Evolutionary conservation across 2,113 vertebrate genomes (phyloP).

Genomic region (Tragelaphus buxtoni): DNA sequence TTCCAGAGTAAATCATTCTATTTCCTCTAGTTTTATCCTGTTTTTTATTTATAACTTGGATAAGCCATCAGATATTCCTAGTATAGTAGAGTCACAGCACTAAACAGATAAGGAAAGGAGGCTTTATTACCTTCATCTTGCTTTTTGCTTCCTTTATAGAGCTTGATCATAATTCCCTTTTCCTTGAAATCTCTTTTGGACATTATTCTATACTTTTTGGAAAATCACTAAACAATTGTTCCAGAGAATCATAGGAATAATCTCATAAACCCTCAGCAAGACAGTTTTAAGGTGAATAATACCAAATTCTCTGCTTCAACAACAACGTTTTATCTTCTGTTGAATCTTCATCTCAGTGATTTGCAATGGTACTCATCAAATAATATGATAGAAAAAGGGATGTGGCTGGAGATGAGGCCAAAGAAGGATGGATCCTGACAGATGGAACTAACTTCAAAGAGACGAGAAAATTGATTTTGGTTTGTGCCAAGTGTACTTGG

Average conservation of each 20-base stretch:
- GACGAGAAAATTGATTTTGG: slow-evolving; percentile 66
- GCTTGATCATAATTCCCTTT: slow-evolving; percentile 5
- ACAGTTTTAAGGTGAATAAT: background rate
- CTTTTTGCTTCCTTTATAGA: slow-evolving; percentile 29
- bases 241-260: background rate
- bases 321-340: background rate
- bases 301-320: background rate
- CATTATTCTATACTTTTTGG: background rate
- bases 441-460: slow-evolving; percentile 47
- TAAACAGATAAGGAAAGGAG: slow-evolving; percentile 33
- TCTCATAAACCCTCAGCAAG: background rate
- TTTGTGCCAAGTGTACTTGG: slow-evolving; percentile 51
- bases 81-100: background rate
- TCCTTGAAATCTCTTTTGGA: slow-evolving; percentile 39
- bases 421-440: slow-evolving; percentile 47
- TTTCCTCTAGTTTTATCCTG: slow-evolving; percentile 40
- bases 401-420: slow-evolving; percentile 6
- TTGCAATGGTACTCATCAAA: slow-evolving; percentile 54
- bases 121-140: slow-evolving; percentile 15
- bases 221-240: slow-evolving; percentile 11
- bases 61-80: background rate
- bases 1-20: slow-evolving; percentile 5
- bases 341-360: slow-evolving; percentile 24
- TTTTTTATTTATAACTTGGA: background rate
- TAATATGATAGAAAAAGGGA: slow-evolving; percentile 37